A percentile compares a stretch with the other conserved stretches of the same genome.
phyloP scores from a whole-genome alignment of 2,888 invertebrate species.

The Protodeltote pygarga region DNA sequence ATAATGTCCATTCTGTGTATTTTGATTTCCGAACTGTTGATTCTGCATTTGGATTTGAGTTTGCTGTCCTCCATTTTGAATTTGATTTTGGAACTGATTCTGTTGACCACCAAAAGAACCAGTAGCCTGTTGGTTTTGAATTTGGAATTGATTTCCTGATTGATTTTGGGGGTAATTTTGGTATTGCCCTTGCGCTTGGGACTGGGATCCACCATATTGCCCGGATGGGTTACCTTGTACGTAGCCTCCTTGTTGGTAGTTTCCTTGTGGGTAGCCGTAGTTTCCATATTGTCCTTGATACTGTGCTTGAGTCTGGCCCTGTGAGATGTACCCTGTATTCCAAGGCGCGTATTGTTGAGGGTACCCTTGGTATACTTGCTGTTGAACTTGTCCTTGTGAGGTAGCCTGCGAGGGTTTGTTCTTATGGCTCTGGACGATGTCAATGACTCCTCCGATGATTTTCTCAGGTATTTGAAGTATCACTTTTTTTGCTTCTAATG shows the following conservation, averaged over 20 bases:
- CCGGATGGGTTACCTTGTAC: slow-evolving; percentile 28
- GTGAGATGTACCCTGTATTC: slow-evolving; percentile 47
- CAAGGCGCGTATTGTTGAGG: slow-evolving; percentile 57
- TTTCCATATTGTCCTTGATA: slow-evolving; percentile 55
- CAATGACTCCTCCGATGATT: slow-evolving; percentile 80
- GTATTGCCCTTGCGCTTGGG: slow-evolving; percentile 50
- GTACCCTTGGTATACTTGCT: slow-evolving; percentile 57
- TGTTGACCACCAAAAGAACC: slow-evolving; percentile 29
- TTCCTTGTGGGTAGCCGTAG: slow-evolving; percentile 45
- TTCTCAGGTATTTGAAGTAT: slow-evolving; percentile 78
- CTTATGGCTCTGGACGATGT: slow-evolving; percentile 78
- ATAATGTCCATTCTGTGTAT: slow-evolving; percentile 34
- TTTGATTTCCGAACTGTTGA: slow-evolving; percentile 24
- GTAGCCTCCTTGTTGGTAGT: slow-evolving; percentile 43
- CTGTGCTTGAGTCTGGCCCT: slow-evolving; percentile 57
- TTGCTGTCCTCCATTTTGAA: slow-evolving; percentile 36
- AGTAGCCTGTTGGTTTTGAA: slow-evolving; percentile 43
- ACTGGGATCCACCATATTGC: slow-evolving; percentile 43
- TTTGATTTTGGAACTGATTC: slow-evolving; percentile 46
- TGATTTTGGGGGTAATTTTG: slow-evolving; percentile 42
- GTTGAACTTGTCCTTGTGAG: slow-evolving; percentile 32
- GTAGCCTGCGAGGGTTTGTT: slow-evolving; percentile 62
- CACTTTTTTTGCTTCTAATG: slow-evolving; percentile 60
- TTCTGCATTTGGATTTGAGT: slow-evolving; percentile 29
- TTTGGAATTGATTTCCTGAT: slow-evolving; percentile 37